These are phyloP conservation scores for Zonitis immaculata DNA, from an alignment of 2,888 invertebrate genomes.

Conservation along the genomic window DNA sequence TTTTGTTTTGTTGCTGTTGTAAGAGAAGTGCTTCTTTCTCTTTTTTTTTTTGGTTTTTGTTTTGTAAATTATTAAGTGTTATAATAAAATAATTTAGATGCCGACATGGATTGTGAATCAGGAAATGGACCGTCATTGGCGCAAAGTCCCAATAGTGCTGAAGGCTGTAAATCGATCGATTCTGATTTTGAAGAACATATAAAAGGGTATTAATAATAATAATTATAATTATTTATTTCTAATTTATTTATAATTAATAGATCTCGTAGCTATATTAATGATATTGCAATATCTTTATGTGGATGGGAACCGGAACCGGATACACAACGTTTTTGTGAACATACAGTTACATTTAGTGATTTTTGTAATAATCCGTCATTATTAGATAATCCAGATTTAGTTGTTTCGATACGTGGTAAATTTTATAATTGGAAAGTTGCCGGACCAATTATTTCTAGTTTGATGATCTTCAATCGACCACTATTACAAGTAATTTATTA, in stretches of 20 bases:
- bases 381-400: constrained; percentile 74
- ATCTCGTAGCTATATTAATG: constrained; percentile 50
- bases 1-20: constrained; percentile 7
- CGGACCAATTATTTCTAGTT: constrained; percentile 82
- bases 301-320: constrained; percentile 58
- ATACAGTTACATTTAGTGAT: constrained; percentile 58
- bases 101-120: constrained; percentile 89
- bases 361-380: constrained; percentile 67
- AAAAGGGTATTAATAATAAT: constrained; percentile 37
- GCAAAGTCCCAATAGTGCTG: constrained; percentile 87
- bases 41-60: neutral
- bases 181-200: constrained; percentile 77
- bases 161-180: constrained; percentile 75
- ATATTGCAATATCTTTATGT: constrained; percentile 73
- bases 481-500: constrained; percentile 62
- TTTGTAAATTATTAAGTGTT: constrained; percentile 38
- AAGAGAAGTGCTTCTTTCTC: neutral
- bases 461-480: constrained; percentile 80
- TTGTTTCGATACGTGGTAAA: constrained; percentile 81
- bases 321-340: constrained; percentile 53
- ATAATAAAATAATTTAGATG: constrained; percentile 47
- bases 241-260: constrained; percentile 25
- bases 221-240: constrained; percentile 1
- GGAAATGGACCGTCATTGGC: constrained; percentile 95
- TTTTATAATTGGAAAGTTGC: constrained; percentile 90